These are phyloP conservation scores for Cecidostiba fungosa DNA, from an alignment of 2,888 invertebrate genomes.

Conservation along the genomic window DNA sequence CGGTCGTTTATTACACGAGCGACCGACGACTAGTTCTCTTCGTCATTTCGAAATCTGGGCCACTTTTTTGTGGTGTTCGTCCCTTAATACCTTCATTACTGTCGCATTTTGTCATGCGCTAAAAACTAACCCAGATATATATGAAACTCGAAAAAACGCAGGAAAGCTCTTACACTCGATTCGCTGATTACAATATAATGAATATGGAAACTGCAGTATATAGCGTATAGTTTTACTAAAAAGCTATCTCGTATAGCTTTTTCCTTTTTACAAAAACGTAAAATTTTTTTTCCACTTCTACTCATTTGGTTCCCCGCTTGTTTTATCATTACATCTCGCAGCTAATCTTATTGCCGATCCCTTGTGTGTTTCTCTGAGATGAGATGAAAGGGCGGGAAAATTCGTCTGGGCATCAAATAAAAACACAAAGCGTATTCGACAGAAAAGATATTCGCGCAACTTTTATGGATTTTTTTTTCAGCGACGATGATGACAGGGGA, in stretches of 20 bases:
- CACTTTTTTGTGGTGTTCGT: conserved; percentile 8
- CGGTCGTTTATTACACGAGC: neutral
- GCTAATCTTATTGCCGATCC: neutral
- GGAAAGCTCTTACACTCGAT: neutral
- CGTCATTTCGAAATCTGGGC: conserved; percentile 5
- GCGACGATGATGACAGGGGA: conserved; percentile 47
- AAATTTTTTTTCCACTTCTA: neutral
- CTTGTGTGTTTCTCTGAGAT: neutral
- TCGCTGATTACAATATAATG: neutral
- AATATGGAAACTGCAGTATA: neutral
- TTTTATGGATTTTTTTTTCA: conserved; percentile 44
- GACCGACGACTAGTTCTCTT: neutral
- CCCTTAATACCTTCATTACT: neutral
- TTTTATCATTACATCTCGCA: neutral
- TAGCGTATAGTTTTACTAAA: neutral
- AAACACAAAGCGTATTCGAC: conserved; percentile 37
- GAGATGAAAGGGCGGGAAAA: conserved; percentile 36
- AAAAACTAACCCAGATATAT: neutral
- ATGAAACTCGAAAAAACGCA: neutral
- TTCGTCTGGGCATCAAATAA: conserved; percentile 17
- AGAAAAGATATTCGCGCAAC: conserved; percentile 29
- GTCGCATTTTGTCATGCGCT: neutral
- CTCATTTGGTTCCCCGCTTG: neutral
- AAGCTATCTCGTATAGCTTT: neutral
- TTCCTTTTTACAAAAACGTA: neutral